phyloP scores from a whole-genome alignment of 2,113 vertebrate species.

The Odobenus rosmarus region DNA sequence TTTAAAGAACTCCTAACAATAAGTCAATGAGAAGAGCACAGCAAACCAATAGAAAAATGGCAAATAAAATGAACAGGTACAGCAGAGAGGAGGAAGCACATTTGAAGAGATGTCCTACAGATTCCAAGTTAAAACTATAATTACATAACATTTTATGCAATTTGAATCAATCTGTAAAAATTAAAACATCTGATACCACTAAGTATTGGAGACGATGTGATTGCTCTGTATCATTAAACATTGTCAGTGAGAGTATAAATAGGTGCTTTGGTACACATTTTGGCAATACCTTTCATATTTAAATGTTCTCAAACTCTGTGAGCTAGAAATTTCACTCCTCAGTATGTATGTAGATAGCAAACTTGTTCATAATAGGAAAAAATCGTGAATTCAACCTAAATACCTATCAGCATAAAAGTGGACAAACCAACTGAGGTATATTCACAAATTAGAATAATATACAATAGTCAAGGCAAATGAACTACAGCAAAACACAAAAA shows the following conservation, averaged over 20 bases:
- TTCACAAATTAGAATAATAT: neutral
- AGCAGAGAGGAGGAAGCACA: neutral
- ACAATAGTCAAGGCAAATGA: neutral
- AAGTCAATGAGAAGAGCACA: conserved; percentile 17
- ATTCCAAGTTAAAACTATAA: neutral
- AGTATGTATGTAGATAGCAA: neutral
- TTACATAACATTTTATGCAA: neutral
- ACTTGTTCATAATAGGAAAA: neutral
- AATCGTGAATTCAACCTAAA: neutral
- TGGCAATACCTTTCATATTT: neutral
- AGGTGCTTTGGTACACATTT: neutral
- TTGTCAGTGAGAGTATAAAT: neutral
- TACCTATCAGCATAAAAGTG: neutral
- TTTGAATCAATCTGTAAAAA: neutral
- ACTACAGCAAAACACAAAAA: neutral
- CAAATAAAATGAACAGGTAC: conserved; percentile 33
- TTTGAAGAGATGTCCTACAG: neutral
- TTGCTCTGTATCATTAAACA: neutral
- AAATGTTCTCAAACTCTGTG: neutral
- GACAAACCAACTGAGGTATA: neutral
- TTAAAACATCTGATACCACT: neutral
- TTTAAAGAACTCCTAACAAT: neutral
- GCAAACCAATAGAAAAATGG: neutral
- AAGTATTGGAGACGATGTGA: neutral
- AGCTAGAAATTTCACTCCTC: neutral